Evolutionary conservation across 2,797 vertebrate species (phyloP), one percentile per base, ranked within the genome.

Genomic region (Mus spretus): DNA sequence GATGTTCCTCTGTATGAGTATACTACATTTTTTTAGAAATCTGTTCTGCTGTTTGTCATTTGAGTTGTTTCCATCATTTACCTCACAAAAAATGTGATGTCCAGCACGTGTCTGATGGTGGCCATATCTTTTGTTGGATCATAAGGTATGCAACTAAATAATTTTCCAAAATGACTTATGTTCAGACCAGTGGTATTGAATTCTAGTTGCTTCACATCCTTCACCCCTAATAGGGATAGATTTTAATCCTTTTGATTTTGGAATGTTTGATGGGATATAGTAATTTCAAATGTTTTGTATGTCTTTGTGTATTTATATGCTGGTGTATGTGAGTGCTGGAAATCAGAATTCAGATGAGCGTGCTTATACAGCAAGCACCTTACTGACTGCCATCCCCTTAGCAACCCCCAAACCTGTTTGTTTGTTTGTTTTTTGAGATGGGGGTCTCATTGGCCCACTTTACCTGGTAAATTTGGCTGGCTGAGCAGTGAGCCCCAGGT

Each of bases 121-220:
- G 40, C 74, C 59, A 75, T 67, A 47, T 67, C 59, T 94, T 67
- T 92, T 59, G 26, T 79, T 40, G 47, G 40, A 11, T 70, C 14
- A 40, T 74, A 65, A 84, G 17, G 7, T 83, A 55, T 83, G 82
- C 34, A 72, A 72, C 17, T 37, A 72, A 9, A 72, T 17, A 78
- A 17, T 88, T 91, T 93, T 91, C 28, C 34, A 93, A 34, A 84
- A 77, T 65, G 55, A 50, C 89, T 80, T 93, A 50, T 5, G 20
- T 88, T 93, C 70, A n/a, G 9, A 80, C 57, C 22, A 91, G 17
- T 10, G 67, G 74, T 50, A 5, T 74, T 47, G 34, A 31, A 44
- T 80, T 88, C 47, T 93, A 44, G n/a, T 93, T 93, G 61, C 37
- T 83, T 88, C 9, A 8, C 40, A 50, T 78, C 87, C 80, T 82